Evolutionary conservation across 2,888 invertebrate species (phyloP), one percentile per base, ranked within the genome.

Genomic region (Melanostoma mellinum): DNA sequence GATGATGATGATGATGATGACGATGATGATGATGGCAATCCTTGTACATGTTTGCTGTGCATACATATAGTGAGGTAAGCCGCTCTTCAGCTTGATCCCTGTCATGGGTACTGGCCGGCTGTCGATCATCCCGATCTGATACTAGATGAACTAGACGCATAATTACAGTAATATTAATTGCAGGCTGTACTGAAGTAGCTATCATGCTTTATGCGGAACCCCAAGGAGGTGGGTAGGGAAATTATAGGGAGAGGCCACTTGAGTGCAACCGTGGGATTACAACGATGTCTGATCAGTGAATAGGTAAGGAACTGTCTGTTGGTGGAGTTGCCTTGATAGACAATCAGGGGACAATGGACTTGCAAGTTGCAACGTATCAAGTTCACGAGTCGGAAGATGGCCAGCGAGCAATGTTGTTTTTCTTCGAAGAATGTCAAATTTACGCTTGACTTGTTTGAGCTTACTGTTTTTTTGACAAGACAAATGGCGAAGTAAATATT

Each of bases 81-180:
- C 52, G 73, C 63, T 63, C 63, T 56, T 52, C 65, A 46, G 71
- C 84, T 65, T 75, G 78, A 74, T 78, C 48, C 46, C 67, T 73
- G 72, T 77, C 73, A 73, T 68, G 63, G 73, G 38, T 63, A 20
- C 67, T 65, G 78, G 61, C 71, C 61, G 71, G 44, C 74, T 84
- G 84, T 84, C 84, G 84, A 84, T 84, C 84, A 84, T 79, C 46
- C 48, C 42, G 69, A 79, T 84, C 84, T 61, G 84, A 84, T 84
- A 84, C 69, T 50, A 42, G 68, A 56, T 58, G 69, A 61, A 78
- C 78, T 75, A 79, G 84, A 84, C 84, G 84, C 79, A 72, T 84
- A 84, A 84, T 84, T 84, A 79, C 67, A 61, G 71, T 55, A 65
- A 79, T 79, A 84, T 84, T 84, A 84, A 84, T 84, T 84, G 84